Base-by-base conservation (phyloP, 2,888 invertebrate species). In the Gerris lacustris region DNA sequence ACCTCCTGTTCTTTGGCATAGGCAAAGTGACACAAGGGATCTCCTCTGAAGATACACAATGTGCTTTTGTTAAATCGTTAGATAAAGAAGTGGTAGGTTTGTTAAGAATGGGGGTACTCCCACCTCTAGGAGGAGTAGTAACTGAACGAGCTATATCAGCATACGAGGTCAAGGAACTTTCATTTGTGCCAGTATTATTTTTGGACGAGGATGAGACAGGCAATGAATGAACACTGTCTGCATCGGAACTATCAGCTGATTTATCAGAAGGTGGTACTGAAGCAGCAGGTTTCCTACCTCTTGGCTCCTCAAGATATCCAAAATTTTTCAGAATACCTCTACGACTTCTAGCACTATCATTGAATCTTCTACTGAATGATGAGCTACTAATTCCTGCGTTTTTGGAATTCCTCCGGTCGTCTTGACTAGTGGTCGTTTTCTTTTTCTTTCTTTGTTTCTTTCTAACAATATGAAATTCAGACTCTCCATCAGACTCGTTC, bases 211-310 rank as follows among this genome's bases (percentile, higher is more conserved):
- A 75, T 45, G 77, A 77, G 6, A 89, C 86, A 44, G 92, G 92
- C 78, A 92, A 83, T 76, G 92, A 92, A 82, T 92, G 91, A 75
- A 92, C 90, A 17, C 92, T 92, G 79, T 93, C 93, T 78, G 88
- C 84, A 81, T 90, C 90, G 69, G 80, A 80, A 79, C 90, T 90
- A 76, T 92, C 91, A 80, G 91, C 91, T 74, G 90, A 90, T 81
- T 91, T 91, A 78, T 92, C 92, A 77, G 82, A 81, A 73, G 91
- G 91, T 70, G 92, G 92, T 82, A 88, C 87, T 69, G 88, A 89
- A 73, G 88, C 87, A 43, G 91, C 88, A n/a, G 87, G 89, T 81
- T 87, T 88, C 76, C 87, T 83, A 75, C 86, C 47, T 44, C 69
- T 45, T 43, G 72, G 18, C 4, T 64, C 7, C 17, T 31, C 31